phyloP scores from a whole-genome alignment of 2,113 vertebrate genomes.

The Bujurquina vittata region DNA sequence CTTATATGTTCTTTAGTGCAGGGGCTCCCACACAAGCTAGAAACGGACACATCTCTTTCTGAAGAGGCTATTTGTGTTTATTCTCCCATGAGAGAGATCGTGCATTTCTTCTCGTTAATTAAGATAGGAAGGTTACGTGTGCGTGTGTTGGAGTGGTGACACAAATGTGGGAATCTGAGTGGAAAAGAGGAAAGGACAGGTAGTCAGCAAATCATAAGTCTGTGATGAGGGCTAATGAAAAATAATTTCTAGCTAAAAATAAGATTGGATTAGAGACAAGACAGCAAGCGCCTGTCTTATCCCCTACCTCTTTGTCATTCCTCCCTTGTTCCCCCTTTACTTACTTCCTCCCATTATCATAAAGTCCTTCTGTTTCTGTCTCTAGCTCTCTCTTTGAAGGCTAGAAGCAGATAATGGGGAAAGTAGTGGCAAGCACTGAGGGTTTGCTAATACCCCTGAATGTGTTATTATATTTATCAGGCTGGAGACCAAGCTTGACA shows the following conservation, averaged over 20 bases:
- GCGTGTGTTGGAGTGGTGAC: not conserved
- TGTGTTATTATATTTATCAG: conserved; percentile 49
- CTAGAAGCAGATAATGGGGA: conserved; percentile 40
- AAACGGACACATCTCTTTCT: not conserved
- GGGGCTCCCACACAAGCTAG: conserved; percentile 8
- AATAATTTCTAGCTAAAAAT: conserved; percentile 48
- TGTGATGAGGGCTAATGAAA: conserved; percentile 51
- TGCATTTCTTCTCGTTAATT: conserved; percentile 29
- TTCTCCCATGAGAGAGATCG: conserved; percentile 3
- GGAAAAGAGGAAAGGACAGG: not conserved
- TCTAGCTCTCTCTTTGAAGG: conserved; percentile 44
- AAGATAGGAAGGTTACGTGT: not conserved
- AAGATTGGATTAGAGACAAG: conserved; percentile 39
- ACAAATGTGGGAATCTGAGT: not conserved
- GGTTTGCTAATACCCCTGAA: conserved; percentile 36
- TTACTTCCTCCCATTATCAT: conserved; percentile 21
- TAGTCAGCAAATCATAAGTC: conserved; percentile 26
- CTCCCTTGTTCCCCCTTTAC: conserved; percentile 1
- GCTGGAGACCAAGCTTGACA: conserved; percentile 23
- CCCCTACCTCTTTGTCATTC: conserved; percentile 30
- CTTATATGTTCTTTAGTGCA: not conserved
- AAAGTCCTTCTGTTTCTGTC: conserved; percentile 18
- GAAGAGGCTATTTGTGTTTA: conserved; percentile 18
- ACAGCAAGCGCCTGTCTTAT: conserved; percentile 4
- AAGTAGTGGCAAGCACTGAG: conserved; percentile 29